Percentiles rank a stretch among this genome's conserved stretches.
Conservation (phyloP, 2,113 vertebrate species). For the Ageneiosus marmoratus region DNA sequence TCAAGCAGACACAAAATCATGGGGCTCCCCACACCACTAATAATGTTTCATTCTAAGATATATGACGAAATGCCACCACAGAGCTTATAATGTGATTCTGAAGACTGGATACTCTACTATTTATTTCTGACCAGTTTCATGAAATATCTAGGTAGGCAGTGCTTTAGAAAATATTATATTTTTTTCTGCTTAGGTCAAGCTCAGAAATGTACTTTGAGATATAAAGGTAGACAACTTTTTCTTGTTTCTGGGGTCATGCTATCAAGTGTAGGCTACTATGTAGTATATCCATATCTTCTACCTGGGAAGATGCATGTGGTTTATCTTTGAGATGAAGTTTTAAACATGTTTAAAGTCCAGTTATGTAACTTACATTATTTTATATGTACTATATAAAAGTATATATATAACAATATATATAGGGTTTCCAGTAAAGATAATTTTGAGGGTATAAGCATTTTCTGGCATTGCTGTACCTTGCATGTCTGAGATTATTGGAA, state of each 20-base stretch:
- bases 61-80: not conserved
- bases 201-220: not conserved
- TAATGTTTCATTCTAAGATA: not conserved
- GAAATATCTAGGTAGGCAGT: not conserved
- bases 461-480: not conserved
- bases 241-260: not conserved
- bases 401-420: too few relatives aligned
- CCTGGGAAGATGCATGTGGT: not conserved
- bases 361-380: not conserved
- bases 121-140: not conserved
- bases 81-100: not conserved
- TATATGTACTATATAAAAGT: too few relatives aligned
- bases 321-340: not conserved
- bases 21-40: not conserved
- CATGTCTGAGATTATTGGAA: not conserved
- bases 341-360: too few relatives aligned
- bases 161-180: not conserved
- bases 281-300: not conserved
- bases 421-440: not conserved
- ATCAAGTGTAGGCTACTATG: too few relatives aligned
- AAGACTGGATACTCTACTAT: not conserved
- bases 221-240: not conserved
- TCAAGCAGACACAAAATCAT: not conserved
- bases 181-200: not conserved
- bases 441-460: not conserved